phyloP scores from a whole-genome alignment of 2,888 invertebrate genomes.

The Linyphia triangularis region DNA sequence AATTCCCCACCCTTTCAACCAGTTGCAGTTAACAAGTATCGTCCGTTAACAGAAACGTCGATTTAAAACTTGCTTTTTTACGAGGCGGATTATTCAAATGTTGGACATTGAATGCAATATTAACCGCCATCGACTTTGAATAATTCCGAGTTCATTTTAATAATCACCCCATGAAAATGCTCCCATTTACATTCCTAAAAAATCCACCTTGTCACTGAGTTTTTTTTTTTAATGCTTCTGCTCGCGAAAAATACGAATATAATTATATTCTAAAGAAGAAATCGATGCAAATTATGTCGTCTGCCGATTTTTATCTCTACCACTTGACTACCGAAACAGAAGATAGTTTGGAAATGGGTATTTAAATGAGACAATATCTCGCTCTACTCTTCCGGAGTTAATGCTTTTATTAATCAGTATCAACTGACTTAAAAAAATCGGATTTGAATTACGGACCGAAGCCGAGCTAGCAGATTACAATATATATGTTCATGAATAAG shows the following conservation, averaged over 20 bases:
- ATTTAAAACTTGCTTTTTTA: too few species aligned
- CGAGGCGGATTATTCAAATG: too few species aligned
- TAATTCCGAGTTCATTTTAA: slow-evolving; percentile 9
- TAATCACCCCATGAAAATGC: slow-evolving; percentile 8
- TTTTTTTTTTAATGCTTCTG: neutral
- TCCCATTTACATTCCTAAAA: slow-evolving; percentile 24
- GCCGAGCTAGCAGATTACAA: too few species aligned
- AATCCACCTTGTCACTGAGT: neutral
- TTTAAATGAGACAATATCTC: neutral
- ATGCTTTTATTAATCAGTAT: neutral
- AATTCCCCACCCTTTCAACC: too few species aligned
- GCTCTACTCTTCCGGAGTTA: neutral
- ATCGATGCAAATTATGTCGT: slow-evolving; percentile 44
- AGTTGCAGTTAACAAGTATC: too few species aligned
- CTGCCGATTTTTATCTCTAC: slow-evolving; percentile 29
- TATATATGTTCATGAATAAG: too few species aligned
- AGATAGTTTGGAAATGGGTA: neutral
- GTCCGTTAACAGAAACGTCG: too few species aligned
- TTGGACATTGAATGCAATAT: too few species aligned
- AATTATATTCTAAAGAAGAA: slow-evolving; percentile 16
- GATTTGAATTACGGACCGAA: too few species aligned
- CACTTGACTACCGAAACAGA: slow-evolving; percentile 5
- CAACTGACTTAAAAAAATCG: too few species aligned
- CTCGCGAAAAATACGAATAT: neutral
- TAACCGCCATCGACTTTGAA: neutral